Conservation (phyloP, 2,888 invertebrate genomes). For the Ophion costatus region DNA sequence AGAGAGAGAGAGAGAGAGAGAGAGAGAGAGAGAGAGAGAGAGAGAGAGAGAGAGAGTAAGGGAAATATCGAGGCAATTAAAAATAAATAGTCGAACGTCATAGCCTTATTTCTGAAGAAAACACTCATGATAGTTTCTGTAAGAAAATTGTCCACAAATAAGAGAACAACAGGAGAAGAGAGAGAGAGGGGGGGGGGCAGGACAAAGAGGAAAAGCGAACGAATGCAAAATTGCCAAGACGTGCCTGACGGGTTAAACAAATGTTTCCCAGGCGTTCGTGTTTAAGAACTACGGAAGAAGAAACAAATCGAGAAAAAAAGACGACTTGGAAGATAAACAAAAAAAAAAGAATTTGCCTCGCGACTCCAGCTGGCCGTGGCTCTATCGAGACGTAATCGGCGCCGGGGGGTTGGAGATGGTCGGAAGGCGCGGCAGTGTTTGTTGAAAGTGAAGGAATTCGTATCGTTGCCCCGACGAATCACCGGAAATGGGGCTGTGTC, state of each 20-base stretch:
- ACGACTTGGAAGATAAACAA: not conserved
- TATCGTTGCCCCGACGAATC: slow-evolving; percentile 32
- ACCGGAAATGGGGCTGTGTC: slow-evolving; percentile 45
- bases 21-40: not conserved
- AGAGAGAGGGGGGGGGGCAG: not conserved
- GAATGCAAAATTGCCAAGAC: not conserved
- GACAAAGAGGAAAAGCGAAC: not conserved
- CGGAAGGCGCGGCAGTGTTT: slow-evolving; percentile 24
- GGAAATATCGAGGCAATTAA: not conserved
- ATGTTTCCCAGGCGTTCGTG: not conserved
- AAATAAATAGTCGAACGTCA: slow-evolving; percentile 7
- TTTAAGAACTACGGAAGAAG: not conserved
- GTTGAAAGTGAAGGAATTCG: slow-evolving; percentile 54
- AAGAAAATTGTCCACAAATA: not conserved
- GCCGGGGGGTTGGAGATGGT: not conserved
- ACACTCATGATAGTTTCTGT: not conserved
- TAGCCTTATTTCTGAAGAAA: not conserved
- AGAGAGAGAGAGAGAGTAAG: too few species aligned
- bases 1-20: not conserved
- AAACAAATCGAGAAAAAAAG: not conserved
- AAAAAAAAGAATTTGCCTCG: slow-evolving; percentile 9
- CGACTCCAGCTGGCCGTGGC: slow-evolving; percentile 11
- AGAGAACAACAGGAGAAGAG: not conserved
- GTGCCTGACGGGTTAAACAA: slow-evolving; percentile 13
- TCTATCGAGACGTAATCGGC: not conserved